Conservation (phyloP, 2,888 invertebrate species). For the Agriopis aurantiaria region DNA sequence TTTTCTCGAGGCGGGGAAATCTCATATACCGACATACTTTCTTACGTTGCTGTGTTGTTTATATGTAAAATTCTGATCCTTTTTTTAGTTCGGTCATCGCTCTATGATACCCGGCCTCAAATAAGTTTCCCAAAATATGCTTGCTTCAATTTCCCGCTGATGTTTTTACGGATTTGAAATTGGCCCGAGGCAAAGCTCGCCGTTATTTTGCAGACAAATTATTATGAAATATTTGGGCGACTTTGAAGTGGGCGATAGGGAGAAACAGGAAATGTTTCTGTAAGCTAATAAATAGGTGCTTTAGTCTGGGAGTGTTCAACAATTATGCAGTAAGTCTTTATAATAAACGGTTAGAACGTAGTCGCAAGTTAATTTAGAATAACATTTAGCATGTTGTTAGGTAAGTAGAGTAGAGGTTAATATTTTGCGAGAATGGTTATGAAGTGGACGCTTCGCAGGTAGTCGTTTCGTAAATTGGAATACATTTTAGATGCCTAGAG, state of each 20-base stretch:
- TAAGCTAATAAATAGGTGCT: constrained; percentile 13
- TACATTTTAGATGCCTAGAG: background rate
- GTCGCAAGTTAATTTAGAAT: background rate
- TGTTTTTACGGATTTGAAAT: constrained; percentile 68
- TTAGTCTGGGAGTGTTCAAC: constrained; percentile 7
- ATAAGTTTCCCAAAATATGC: constrained; percentile 55
- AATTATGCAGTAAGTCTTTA: background rate
- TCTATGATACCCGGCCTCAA: constrained; percentile 53
- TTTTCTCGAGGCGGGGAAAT: constrained; percentile 64
- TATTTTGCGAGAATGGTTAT: too few relatives aligned
- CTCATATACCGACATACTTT: constrained; percentile 65
- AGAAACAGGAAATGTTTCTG: constrained; percentile 11
- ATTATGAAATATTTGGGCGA: constrained; percentile 32
- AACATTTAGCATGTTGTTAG: background rate
- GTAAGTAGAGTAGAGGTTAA: background rate
- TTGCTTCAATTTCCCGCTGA: constrained; percentile 58
- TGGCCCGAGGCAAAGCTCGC: constrained; percentile 46
- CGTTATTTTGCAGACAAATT: constrained; percentile 19
- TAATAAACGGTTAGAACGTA: background rate
- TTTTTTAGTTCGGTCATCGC: constrained; percentile 54
- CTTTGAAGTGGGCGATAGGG: constrained; percentile 31
- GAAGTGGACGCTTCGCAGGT: too few relatives aligned
- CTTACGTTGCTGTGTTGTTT: constrained; percentile 69
- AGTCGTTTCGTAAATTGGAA: background rate
- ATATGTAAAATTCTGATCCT: constrained; percentile 46